Evolutionary conservation across 1,140 invertebrate species (phyloP), one percentile per base, ranked within the genome.

Genomic region (Drosophila azteca): DNA sequence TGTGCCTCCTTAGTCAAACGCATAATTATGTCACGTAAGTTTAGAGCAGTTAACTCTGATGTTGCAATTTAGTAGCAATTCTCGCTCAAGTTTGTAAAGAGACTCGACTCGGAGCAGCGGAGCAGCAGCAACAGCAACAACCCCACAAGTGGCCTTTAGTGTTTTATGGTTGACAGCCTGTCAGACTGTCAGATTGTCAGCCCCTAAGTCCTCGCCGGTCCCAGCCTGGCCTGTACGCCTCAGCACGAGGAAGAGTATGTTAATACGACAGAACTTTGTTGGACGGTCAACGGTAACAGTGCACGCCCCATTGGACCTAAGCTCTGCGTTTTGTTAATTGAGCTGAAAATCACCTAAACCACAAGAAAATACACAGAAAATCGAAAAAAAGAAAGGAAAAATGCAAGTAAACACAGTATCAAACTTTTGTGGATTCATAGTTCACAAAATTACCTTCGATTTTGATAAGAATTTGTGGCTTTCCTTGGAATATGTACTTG

Each of bases 1-100:
- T 57, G 66, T 53, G 67, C 64, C 82, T 65, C 72, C 74, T 78
- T 87, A 81, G 82, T 76, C 73, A 85, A 87, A 79, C 77, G 83
- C 83, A 88, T 88, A 88, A 88, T 88, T 88, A 88, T 88, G 83
- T 88, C 83, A 88, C 83, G 83, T 88, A 88, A 88, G 83, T 87
- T 88, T 88, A 88, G 73, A 88, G 83, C 79, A 88, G 83, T 88
- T 88, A 88, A 82, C 83, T 87, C 71, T 68, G 66, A 75, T 87
- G 78, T 87, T 79, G 83, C 79, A 79, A 79, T 87, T 78, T 82
- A 87, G 74, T 82, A 74, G 82, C 83, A 72, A 87, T 87, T 87
- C 65, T 82, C 78, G 76, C 82, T 71, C 69, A 73, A 84, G 67
- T 76, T 62, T 83, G 73, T 50, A 77, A 77, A 57, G 73, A 44